phyloP scores from a whole-genome alignment of 1,140 invertebrate genomes.

The Leptinotarsa defecta region DNA sequence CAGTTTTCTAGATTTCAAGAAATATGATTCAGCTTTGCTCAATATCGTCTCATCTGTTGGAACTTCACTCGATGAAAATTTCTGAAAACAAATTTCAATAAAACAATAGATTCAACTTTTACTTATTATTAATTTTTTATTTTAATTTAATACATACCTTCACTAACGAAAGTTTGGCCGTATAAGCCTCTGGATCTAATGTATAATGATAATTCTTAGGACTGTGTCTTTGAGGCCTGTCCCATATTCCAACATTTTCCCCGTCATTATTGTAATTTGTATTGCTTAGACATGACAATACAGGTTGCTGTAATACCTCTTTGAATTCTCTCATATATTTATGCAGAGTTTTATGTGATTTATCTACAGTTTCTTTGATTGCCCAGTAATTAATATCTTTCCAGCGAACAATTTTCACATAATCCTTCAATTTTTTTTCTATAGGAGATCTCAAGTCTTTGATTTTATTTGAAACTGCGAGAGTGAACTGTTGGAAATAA shows the following conservation, averaged over 20 bases:
- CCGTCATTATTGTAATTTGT: slow-evolving; percentile 51
- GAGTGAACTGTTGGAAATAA: slow-evolving; percentile 83
- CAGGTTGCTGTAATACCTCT: slow-evolving; percentile 62
- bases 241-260: slow-evolving; percentile 62
- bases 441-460: slow-evolving; percentile 74
- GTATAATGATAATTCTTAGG: slow-evolving; percentile 60
- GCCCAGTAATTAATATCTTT: slow-evolving; percentile 94
- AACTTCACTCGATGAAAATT: not conserved
- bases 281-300: slow-evolving; percentile 55
- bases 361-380: slow-evolving; percentile 85
- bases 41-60: slow-evolving; percentile 33
- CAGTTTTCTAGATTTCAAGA: slow-evolving; percentile 65
- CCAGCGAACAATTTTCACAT: slow-evolving; percentile 95
- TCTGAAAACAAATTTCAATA: too few species aligned
- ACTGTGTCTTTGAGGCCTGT: slow-evolving; percentile 59
- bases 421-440: slow-evolving; percentile 90
- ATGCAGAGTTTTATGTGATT: slow-evolving; percentile 84
- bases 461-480: slow-evolving; percentile 68
- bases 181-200: slow-evolving; percentile 57
- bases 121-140: too few species aligned
- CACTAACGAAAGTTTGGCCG: slow-evolving; percentile 37
- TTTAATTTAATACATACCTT: slow-evolving; percentile 30
- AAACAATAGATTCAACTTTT: too few species aligned
- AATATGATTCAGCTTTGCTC: slow-evolving; percentile 53
- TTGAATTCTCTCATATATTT: slow-evolving; percentile 83